phyloP scores from a whole-genome alignment of 2,113 vertebrate genomes.

The Anser cygnoides region DNA sequence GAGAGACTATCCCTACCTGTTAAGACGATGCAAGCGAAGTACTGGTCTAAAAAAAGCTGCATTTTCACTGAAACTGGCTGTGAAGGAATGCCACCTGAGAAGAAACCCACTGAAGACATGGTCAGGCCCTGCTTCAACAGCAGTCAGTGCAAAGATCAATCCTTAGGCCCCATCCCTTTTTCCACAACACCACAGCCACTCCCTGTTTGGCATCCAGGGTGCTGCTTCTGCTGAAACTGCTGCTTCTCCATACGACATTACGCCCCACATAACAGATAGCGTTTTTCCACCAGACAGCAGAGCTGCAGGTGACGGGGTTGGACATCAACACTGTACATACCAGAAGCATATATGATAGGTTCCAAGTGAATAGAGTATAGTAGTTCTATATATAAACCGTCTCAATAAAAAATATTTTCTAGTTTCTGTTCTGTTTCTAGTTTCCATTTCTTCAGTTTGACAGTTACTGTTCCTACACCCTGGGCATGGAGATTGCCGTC shows the following conservation, averaged over 20 bases:
- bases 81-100: not conserved
- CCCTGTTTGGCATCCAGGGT: not conserved
- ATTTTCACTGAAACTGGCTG: not conserved
- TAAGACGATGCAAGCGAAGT: not conserved
- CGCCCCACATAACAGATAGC: not conserved
- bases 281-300: not conserved
- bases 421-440: not conserved
- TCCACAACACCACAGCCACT: not conserved
- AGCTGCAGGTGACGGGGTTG: not conserved
- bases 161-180: not conserved
- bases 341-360: not conserved
- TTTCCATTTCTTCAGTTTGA: not conserved
- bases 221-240: not conserved
- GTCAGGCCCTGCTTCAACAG: not conserved
- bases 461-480: not conserved
- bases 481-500: not conserved
- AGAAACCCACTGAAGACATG: not conserved
- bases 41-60: not conserved
- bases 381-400: not conserved
- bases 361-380: not conserved
- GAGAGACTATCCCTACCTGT: constrained; percentile 19
- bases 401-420: not conserved
- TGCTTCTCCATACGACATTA: not conserved
- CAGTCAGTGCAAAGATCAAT: not conserved
- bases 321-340: not conserved